Evolutionary conservation across 2,797 vertebrate genomes (phyloP).

Genomic region (Ambastaia sidthimunki): DNA sequence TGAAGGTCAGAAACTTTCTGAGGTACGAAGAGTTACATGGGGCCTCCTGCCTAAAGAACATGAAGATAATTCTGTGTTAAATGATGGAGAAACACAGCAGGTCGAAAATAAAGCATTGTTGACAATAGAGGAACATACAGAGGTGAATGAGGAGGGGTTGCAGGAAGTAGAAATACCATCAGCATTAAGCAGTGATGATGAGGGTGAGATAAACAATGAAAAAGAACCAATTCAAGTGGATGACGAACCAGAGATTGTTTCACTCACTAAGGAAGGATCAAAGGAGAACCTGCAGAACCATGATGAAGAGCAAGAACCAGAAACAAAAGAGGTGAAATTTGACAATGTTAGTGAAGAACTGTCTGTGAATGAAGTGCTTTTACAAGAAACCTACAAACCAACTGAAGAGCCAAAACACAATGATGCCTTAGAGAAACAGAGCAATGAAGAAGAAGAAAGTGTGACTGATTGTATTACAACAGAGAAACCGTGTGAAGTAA

Average conservation of each 20-base stretch:
- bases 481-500: not conserved
- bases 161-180: not conserved
- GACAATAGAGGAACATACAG: not conserved
- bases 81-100: slow-evolving; percentile 5
- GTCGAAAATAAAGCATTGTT: not conserved
- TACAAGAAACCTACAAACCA: slow-evolving; percentile 26
- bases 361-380: slow-evolving; percentile 5
- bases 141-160: not conserved
- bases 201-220: not conserved
- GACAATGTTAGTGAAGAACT: slow-evolving; percentile 1
- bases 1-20: not conserved
- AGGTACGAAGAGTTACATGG: slow-evolving; percentile 8
- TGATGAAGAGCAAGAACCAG: slow-evolving; percentile 14
- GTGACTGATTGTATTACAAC: not conserved
- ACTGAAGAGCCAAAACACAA: not conserved
- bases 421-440: not conserved
- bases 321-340: not conserved
- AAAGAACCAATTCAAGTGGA: not conserved
- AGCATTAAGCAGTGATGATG: not conserved
- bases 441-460: not conserved
- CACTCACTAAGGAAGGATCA: slow-evolving; percentile 1
- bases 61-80: not conserved
- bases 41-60: not conserved
- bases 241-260: not conserved
- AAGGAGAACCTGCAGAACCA: not conserved